phyloP scores from a whole-genome alignment of 2,888 invertebrate genomes.

The Sympetrum striolatum region DNA sequence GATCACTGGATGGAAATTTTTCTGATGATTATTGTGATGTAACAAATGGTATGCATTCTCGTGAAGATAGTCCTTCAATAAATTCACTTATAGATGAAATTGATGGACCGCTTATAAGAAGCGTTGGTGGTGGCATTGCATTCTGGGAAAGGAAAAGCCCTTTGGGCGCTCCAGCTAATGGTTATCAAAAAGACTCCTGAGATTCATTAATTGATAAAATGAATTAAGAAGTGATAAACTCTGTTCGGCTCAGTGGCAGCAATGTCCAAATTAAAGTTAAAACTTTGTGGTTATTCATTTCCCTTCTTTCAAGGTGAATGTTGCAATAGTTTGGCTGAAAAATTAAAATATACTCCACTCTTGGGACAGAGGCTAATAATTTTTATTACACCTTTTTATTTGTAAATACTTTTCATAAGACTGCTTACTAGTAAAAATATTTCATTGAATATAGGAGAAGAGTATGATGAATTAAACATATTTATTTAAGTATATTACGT shows the following conservation, averaged over 20 bases:
- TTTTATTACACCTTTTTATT: neutral
- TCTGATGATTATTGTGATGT: neutral
- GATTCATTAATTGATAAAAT: neutral
- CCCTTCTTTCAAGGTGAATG: neutral
- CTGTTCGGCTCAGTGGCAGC: neutral
- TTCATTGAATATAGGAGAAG: neutral
- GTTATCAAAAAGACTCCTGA: neutral
- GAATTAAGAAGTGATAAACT: neutral
- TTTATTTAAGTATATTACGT: neutral
- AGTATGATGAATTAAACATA: neutral
- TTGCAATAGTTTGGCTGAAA: neutral
- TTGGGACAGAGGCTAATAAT: neutral
- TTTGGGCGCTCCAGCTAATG: neutral
- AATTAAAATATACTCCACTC: neutral
- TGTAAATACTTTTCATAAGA: neutral
- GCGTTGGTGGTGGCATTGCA: constrained; percentile 17
- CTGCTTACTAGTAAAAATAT: neutral
- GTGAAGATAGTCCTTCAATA: neutral
- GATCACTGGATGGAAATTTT: neutral
- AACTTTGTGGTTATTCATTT: neutral
- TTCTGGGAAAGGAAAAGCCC: constrained; percentile 32
- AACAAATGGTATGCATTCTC: neutral
- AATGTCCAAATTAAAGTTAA: neutral
- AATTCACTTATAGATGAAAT: neutral
- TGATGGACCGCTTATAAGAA: neutral